These are phyloP conservation scores for Oreotrochilus melanogaster DNA, from an alignment of 2,113 vertebrate species.

Conservation along the genomic window DNA sequence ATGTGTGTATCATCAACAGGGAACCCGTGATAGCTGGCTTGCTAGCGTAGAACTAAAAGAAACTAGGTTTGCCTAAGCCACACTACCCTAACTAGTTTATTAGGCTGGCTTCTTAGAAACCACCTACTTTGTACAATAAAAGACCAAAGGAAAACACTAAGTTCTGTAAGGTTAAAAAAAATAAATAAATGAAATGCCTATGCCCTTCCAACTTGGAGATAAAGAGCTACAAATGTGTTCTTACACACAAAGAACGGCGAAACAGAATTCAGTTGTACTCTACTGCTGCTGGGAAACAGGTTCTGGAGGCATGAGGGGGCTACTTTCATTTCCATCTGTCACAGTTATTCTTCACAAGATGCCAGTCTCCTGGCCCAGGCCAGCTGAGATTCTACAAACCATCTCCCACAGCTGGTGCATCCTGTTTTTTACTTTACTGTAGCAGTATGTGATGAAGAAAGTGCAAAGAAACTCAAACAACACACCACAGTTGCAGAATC, in stretches of 20 bases:
- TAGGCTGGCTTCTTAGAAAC: background rate
- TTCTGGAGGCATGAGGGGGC: background rate
- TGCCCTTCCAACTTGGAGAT: background rate
- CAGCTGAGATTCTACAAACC: background rate
- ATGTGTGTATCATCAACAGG: background rate
- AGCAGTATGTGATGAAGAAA: background rate
- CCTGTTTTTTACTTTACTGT: background rate
- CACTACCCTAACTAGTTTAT: background rate
- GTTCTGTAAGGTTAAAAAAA: background rate
- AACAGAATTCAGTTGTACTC: background rate
- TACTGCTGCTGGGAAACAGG: background rate
- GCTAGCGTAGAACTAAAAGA: background rate
- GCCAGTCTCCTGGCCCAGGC: background rate
- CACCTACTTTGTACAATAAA: background rate
- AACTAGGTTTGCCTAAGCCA: background rate
- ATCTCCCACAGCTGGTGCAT: fast-evolving
- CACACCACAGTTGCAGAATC: fast-evolving
- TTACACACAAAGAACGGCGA: background rate
- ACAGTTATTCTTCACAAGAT: background rate
- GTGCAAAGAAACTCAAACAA: background rate
- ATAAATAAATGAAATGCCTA: background rate
- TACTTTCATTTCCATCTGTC: background rate
- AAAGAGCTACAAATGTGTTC: background rate
- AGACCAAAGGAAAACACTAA: background rate
- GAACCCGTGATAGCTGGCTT: background rate